Percentiles rank a stretch among this genome's conserved stretches.
Evolutionary conservation across 2,888 invertebrate species (phyloP).

Genomic region (Onthophagus sagittarius): DNA sequence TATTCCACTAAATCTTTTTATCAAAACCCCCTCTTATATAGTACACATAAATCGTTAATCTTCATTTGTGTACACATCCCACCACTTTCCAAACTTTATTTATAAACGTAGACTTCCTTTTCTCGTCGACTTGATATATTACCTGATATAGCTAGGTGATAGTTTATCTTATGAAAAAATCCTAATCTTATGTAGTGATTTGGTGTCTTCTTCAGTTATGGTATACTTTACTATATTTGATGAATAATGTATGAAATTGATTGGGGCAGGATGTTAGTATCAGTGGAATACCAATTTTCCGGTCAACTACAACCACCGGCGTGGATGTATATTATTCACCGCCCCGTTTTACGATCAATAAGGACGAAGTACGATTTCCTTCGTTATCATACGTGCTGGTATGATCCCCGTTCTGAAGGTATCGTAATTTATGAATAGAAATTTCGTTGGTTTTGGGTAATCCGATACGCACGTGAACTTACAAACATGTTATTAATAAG

Average conservation of each 20-base stretch:
- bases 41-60: too few relatives aligned
- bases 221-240: neutral
- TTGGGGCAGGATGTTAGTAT: neutral
- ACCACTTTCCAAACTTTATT: too few relatives aligned
- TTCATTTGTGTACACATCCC: too few relatives aligned
- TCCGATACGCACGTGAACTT: too few relatives aligned
- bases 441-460: neutral
- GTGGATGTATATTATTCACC: neutral
- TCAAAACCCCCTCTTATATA: too few relatives aligned
- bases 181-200: too few relatives aligned
- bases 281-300: neutral
- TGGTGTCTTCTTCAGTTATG: neutral
- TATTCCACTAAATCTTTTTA: too few relatives aligned
- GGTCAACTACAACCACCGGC: neutral
- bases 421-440: neutral
- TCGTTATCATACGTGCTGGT: neutral
- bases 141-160: too few relatives aligned
- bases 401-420: neutral
- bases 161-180: too few relatives aligned
- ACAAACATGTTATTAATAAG: too few relatives aligned
- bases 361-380: neutral
- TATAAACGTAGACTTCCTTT: too few relatives aligned
- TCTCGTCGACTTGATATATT: too few relatives aligned
- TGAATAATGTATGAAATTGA: neutral
- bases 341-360: neutral